Evolutionary conservation across 1,140 invertebrate species (phyloP).

Genomic region (Metopolophium dirhodum): DNA sequence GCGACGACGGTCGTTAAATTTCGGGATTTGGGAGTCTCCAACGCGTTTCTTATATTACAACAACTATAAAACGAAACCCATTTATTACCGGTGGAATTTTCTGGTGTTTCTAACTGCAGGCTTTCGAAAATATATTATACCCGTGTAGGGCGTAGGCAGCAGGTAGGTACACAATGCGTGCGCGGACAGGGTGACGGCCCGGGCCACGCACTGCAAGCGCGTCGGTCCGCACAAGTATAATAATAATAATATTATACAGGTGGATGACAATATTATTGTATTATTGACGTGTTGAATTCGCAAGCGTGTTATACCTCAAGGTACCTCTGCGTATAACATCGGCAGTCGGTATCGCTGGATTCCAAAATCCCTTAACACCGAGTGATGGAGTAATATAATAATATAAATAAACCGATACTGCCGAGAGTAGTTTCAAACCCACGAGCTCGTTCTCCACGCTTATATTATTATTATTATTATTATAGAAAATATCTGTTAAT

Average conservation of each 20-base stretch:
- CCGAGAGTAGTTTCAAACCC: background rate
- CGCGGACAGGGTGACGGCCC: background rate
- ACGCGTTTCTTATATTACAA: slow-evolving; percentile 17
- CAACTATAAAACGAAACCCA: background rate
- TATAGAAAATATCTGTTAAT: slow-evolving; percentile 22
- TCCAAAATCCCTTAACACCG: background rate
- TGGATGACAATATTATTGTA: background rate
- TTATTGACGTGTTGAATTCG: background rate
- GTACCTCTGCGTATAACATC: background rate
- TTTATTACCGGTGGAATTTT: slow-evolving; percentile 19
- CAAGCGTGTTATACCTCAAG: background rate
- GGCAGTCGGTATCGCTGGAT: background rate
- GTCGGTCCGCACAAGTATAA: background rate
- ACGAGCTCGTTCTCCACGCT: background rate
- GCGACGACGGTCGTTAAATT: slow-evolving; percentile 21
- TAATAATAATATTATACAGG: background rate
- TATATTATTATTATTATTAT: background rate
- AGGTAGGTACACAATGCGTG: background rate
- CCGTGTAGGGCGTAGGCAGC: background rate
- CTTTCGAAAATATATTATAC: slow-evolving; percentile 1
- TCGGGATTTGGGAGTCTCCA: background rate
- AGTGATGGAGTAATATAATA: background rate
- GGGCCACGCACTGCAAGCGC: background rate
- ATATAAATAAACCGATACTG: background rate
- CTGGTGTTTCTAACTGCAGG: slow-evolving; percentile 1